Conservation (phyloP, 2,113 vertebrate genomes). For the Notechis scutatus region DNA sequence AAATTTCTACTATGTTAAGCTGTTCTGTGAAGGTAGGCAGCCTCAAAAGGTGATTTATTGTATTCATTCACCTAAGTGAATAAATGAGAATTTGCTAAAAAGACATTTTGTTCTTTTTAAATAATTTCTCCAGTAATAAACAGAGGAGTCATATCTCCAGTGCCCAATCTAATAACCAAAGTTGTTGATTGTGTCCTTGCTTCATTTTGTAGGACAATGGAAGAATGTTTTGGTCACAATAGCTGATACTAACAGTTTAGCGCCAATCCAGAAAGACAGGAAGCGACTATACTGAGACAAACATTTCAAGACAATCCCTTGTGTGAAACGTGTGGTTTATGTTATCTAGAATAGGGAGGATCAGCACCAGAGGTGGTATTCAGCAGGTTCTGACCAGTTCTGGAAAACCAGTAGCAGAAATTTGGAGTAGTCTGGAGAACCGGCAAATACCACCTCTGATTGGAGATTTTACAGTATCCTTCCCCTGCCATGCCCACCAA, state of each 20-base stretch:
- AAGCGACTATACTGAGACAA: not conserved
- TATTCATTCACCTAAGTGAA: not conserved
- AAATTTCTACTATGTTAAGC: not conserved
- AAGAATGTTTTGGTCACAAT: not conserved
- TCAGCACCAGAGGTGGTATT: not conserved
- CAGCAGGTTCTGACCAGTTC: too few relatives aligned
- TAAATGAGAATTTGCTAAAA: not conserved
- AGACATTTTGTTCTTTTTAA: not conserved
- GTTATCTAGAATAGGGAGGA: not conserved
- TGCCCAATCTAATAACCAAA: not conserved
- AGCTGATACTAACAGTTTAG: not conserved
- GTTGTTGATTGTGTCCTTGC: not conserved
- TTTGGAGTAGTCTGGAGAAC: too few relatives aligned
- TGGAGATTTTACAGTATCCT: too few relatives aligned
- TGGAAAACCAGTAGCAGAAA: too few relatives aligned
- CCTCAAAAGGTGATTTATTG: not conserved
- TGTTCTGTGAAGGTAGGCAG: not conserved
- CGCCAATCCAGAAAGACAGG: not conserved
- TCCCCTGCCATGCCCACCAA: too few relatives aligned
- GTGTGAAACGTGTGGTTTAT: not conserved
- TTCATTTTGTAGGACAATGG: not conserved
- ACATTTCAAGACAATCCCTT: not conserved
- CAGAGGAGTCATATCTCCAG: not conserved
- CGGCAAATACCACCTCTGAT: too few relatives aligned
- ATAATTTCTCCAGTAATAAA: not conserved